Evolutionary conservation across 2,888 invertebrate species (phyloP).

Genomic region (Stegana nigrithorax): DNA sequence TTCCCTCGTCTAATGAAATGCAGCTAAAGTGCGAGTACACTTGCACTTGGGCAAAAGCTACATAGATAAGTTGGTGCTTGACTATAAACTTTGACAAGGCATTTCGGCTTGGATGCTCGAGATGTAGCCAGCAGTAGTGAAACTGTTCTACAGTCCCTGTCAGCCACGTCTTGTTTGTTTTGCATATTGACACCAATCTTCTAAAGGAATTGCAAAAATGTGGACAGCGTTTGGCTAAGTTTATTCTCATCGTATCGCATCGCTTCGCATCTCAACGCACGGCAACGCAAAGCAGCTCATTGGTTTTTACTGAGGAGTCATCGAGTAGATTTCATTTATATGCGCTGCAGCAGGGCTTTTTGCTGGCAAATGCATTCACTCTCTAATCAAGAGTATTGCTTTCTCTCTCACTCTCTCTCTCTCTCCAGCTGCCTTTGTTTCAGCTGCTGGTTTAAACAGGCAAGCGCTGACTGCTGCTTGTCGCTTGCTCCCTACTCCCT

Average conservation of each 20-base stretch:
- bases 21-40: slow-evolving; percentile 60
- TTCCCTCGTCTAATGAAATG: slow-evolving; percentile 52
- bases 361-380: background rate
- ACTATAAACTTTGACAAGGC: slow-evolving; percentile 5
- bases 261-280: background rate
- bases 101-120: slow-evolving; percentile 38
- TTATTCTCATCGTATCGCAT: background rate
- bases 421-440: slow-evolving; percentile 37
- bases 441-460: slow-evolving; percentile 26
- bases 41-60: too few relatives aligned
- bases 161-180: too few relatives aligned
- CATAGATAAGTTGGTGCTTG: too few relatives aligned
- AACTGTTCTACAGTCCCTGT: slow-evolving; percentile 59
- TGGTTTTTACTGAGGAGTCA: background rate
- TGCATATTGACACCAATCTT: slow-evolving; percentile 29
- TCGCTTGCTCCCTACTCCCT: background rate
- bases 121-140: slow-evolving; percentile 55
- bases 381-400: slow-evolving; percentile 16
- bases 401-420: too few relatives aligned
- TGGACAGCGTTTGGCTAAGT: slow-evolving; percentile 20
- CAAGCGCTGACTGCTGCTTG: background rate
- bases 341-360: background rate
- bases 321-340: background rate
- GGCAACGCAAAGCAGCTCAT: background rate
- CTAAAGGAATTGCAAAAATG: slow-evolving; percentile 53